phyloP scores from a whole-genome alignment of 2,888 invertebrate genomes.

The Vandiemenella viatica region DNA sequence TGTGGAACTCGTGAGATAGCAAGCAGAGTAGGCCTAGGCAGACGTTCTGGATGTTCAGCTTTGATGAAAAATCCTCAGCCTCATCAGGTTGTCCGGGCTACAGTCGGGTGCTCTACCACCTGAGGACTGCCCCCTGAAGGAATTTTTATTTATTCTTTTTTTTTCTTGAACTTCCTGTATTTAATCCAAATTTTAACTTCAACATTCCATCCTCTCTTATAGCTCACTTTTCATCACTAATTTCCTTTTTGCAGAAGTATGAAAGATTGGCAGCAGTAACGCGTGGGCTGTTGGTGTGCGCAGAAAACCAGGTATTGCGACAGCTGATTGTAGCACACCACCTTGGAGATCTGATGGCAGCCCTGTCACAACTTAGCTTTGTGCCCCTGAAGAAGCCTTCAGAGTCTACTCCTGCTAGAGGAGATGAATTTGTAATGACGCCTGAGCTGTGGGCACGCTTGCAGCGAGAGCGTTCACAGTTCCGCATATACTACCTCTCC shows the following conservation, averaged over 20 bases:
- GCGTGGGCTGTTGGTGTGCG: slow-evolving; percentile 34
- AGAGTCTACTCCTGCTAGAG: not conserved
- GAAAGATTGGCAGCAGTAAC: slow-evolving; percentile 32
- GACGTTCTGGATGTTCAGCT: too few relatives aligned
- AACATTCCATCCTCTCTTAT: too few relatives aligned
- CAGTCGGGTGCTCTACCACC: too few relatives aligned
- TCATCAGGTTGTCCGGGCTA: too few relatives aligned
- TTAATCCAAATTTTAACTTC: too few relatives aligned
- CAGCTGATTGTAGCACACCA: slow-evolving; percentile 39
- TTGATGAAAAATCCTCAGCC: too few relatives aligned
- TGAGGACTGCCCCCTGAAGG: too few relatives aligned
- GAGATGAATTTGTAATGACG: slow-evolving; percentile 36
- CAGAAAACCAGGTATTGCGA: slow-evolving; percentile 36
- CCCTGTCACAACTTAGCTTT: slow-evolving; percentile 51
- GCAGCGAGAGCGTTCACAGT: slow-evolving; percentile 34
- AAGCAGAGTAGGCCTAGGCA: too few relatives aligned
- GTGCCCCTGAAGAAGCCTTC: slow-evolving; percentile 46
- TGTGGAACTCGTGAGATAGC: too few relatives aligned
- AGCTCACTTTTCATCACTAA: too few relatives aligned
- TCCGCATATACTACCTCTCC: slow-evolving; percentile 33
- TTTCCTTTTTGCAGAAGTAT: slow-evolving; percentile 16
- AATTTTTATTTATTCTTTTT: too few relatives aligned
- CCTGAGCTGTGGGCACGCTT: slow-evolving; percentile 37
- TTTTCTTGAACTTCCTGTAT: too few relatives aligned
- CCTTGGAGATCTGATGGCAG: slow-evolving; percentile 46